Evolutionary conservation across 2,888 invertebrate species (phyloP), one percentile per base, ranked within the genome.

Genomic region (Thymelicus acteon): DNA sequence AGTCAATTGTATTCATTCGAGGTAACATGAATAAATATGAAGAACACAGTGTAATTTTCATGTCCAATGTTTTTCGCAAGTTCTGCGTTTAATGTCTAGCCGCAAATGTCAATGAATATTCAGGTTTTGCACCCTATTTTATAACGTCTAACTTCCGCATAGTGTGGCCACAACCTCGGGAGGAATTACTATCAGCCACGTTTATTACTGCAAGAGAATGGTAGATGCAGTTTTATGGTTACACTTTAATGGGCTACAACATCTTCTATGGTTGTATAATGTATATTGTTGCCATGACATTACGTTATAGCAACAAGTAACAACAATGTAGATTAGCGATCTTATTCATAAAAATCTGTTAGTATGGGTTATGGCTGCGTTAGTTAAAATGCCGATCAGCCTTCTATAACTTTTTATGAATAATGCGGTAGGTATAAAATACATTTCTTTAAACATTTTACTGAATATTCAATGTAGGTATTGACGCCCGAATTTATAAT

Each of bases 131-230:
- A 63, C 69, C 63, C 61, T 60, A 39, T 37, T 54, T 57, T n/a
- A 48, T 63, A 67, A 37, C 67, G 61, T 24, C 62, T 47, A 69
- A n/a, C 69, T 69, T 69, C 69, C 69, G 62, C 57, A 63, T 69
- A 47, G 57, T 69, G 69, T 58, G 67, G 67, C 60, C 15, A n/a
- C 60, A 60, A 48, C 58, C 48, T 60, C 60, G 44, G 44, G 15
- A 44, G 57, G 65, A 40, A 65, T 65, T 44, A 54, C 57, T 63
- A 63, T 63, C 31, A 49, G 66, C 47, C n/a, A 63, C 48, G 19
- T 15, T 66, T 66, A 58, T 66, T 66, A 66, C 54, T 52, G 7
- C 12, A 54, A 54, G 54, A 52, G 19, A 24, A 54, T 54, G 31
- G 54, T 31, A 3, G 31, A 31, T 31, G 31, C 4, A 54, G 54